Base-by-base conservation (phyloP, 2,113 vertebrate species). In the Gobius niger region DNA sequence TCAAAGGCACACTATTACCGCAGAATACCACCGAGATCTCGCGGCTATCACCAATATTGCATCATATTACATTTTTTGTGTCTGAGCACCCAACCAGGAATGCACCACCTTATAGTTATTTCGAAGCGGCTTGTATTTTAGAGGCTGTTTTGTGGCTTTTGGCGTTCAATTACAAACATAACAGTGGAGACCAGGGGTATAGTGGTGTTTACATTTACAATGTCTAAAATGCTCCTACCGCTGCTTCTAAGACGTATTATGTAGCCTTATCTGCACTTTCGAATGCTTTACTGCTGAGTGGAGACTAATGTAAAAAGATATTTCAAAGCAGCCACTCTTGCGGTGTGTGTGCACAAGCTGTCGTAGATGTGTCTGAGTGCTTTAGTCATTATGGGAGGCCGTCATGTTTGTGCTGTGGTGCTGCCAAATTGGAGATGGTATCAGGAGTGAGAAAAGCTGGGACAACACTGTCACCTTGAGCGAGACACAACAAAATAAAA, bases 1-100 rank as follows among this genome's bases (percentile, higher is more conserved):
- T 90, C 86, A 84, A 81, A 85, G 79, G 57, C 0, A 5, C 13
- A 57, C 62, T 47, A 76, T 82, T 73, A 82, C 79, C 44, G 80
- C 60, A 70, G 63, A 84, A 80, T 59, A 56, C 75, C 11, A 15
- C 66, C 1, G 69, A 69, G 70, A 79, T 82, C 73, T 75, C 3
- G 16, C 54, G 78, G 70, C 74, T 63, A 85, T 80, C 82, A 56
- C 68, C 76, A 63, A 63, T 60, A 82, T 73, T 82, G 82, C 73
- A 80, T 85, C 73, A 78, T 78, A 70, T 85, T 70, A 73, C 63
- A 75, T 73, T 82, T 59, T 82, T 62, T 59, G 65, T 75, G 65
- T 75, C 72, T 57, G 56, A 86, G 67, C 76, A 69, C 71, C 72
- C 68, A 68, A 75, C 65, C 72, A 54, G 47, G 34, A 61, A 61